Conservation (phyloP, 2,113 vertebrate genomes). For the Poeciliopsis occidentalis region DNA sequence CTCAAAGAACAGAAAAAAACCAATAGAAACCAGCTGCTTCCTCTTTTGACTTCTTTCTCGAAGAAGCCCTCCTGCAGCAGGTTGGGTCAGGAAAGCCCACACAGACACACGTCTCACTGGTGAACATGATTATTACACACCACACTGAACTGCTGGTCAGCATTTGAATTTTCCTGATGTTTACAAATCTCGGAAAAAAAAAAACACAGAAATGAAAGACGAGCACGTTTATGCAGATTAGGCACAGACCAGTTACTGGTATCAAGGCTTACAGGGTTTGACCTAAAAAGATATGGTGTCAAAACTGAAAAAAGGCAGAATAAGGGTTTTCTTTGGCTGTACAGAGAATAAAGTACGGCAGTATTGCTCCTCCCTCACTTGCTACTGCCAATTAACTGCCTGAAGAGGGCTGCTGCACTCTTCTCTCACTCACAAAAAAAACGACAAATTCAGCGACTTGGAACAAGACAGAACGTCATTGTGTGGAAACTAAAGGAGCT, state of each 20-base stretch:
- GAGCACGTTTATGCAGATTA: neutral
- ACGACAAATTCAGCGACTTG: neutral
- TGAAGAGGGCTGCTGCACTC: neutral
- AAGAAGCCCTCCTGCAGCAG: constrained; percentile 37
- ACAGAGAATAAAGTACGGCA: neutral
- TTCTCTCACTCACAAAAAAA: neutral
- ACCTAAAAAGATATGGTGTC: neutral
- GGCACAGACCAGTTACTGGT: neutral
- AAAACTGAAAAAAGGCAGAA: neutral
- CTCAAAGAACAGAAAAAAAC: constrained; percentile 29
- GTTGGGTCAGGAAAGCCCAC: constrained; percentile 39
- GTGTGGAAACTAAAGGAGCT: no score
- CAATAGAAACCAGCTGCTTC: constrained; percentile 64
- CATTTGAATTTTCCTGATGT: neutral
- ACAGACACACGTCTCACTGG: constrained; percentile 3
- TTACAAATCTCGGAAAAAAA: neutral
- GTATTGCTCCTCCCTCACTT: neutral
- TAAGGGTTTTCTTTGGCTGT: neutral
- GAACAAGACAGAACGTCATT: neutral
- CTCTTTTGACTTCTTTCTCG: constrained; percentile 56
- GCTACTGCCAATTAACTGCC: neutral
- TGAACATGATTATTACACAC: constrained; percentile 7
- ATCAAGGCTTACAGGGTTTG: neutral
- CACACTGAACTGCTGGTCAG: neutral
- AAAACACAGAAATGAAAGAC: neutral